Percentiles rank a stretch among this genome's conserved stretches.
phyloP scores from a whole-genome alignment of 2,797 vertebrate species.

The Coendou prehensilis region DNA sequence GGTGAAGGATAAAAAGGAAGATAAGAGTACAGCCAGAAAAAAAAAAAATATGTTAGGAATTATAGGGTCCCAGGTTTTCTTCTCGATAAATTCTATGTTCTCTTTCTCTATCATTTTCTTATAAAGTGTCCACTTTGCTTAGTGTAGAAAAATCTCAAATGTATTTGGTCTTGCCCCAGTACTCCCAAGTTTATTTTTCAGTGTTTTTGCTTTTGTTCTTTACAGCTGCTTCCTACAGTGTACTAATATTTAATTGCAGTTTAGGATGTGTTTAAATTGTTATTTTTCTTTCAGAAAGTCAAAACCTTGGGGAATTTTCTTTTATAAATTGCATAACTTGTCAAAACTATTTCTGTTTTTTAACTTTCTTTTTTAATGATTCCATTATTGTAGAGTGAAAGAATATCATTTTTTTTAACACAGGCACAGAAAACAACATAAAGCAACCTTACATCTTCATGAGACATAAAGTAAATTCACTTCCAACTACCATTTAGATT shows the following conservation, averaged over 20 bases:
- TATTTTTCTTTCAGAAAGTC: slow-evolving; percentile 33
- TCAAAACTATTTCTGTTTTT: background rate
- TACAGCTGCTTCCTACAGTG: background rate
- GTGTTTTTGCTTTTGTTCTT: background rate
- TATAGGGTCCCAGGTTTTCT: background rate
- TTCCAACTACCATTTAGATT: background rate
- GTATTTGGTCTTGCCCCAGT: background rate
- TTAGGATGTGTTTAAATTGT: background rate
- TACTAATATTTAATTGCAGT: background rate
- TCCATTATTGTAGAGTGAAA: background rate
- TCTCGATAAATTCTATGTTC: background rate
- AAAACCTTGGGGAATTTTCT: slow-evolving; percentile 12
- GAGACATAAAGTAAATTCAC: background rate
- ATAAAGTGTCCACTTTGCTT: background rate
- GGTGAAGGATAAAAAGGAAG: background rate
- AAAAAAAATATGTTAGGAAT: background rate
- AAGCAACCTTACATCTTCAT: background rate
- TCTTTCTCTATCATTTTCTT: background rate
- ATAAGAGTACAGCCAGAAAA: background rate
- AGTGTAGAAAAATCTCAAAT: background rate
- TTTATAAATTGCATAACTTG: background rate
- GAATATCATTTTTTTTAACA: background rate
- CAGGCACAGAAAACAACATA: background rate
- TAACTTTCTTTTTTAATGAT: background rate
- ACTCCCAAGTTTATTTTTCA: background rate